Base-by-base conservation (phyloP, 2,888 invertebrate species). In the Rugalucina vietnamica region DNA sequence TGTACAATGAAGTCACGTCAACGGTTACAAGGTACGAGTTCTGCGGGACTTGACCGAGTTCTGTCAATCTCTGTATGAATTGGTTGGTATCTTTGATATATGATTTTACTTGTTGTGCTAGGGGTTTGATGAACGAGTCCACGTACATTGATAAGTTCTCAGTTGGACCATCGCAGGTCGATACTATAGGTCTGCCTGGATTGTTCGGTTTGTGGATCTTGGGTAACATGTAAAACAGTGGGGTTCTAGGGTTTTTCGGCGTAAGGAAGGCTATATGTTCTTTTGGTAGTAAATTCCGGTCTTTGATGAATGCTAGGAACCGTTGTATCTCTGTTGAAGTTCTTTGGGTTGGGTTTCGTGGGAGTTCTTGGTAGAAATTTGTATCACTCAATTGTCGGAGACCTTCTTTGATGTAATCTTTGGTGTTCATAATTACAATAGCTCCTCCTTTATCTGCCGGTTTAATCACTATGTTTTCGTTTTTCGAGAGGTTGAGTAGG, bases 381-480 rank as follows among this genome's bases (percentile, higher is more conserved):
- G 10, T 50, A 65, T 76, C 76, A 8, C n/a, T 37, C 3, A 76
- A 39, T 65, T 76, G 76, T 39, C 76, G 24, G 1, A 65, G 29
- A 24, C 76, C 76, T 76, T 76, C 76, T 27, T 65, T 27, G n/a
- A 76, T 60, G 29, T 76, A 76, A n/a, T 76, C 76, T 34, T 37
- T 0, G 60, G 36, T 76, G 65, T 76, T 76, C 24, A 76, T 37
- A 3, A 76, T 8, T 2, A 76, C 76, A 8, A 76, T 76, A 10
- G 76, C 76, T 37, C 76, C 76, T 37, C 76, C 76, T 65, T 76
- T 76, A 29, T 76, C 76, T 1, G 76, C 76, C 10, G n/a, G 60
- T 76, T 76, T 65, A n/a, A n/a, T n/a, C 0, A 76, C 65, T 27
- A 76, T 39, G 0, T 36, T 60, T 27, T 32, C 5, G 29, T 60